Evolutionary conservation across 2,113 vertebrate species (phyloP).

Genomic region (Hippocampus barbouri): DNA sequence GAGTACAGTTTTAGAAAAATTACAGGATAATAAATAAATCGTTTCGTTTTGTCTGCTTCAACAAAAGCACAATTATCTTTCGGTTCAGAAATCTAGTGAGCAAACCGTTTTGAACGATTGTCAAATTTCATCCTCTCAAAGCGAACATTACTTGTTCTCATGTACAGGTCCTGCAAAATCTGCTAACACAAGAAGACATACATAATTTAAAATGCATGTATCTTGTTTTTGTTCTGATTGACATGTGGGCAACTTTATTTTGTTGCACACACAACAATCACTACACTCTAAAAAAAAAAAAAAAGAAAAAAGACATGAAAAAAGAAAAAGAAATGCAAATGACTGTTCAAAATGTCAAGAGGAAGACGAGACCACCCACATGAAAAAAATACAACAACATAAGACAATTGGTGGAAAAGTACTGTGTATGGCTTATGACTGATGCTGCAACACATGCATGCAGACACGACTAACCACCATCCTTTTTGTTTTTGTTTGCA

Average conservation of each 20-base stretch:
- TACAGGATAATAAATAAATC: too few species aligned
- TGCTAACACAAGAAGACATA: slow-evolving; percentile 3
- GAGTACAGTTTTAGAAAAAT: background rate
- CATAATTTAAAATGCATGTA: slow-evolving; percentile 4
- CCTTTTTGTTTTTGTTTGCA: background rate
- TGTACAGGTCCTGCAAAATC: background rate
- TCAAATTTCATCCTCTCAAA: background rate
- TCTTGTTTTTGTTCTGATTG: slow-evolving; percentile 5
- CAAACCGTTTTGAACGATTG: background rate
- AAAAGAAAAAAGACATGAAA: slow-evolving; percentile 24
- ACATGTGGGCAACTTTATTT: background rate
- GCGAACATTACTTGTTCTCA: background rate
- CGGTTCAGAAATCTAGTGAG: too few species aligned
- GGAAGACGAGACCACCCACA: slow-evolving; percentile 2
- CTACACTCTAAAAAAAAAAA: background rate
- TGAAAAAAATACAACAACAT: slow-evolving; percentile 10
- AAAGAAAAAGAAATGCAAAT: slow-evolving; percentile 18
- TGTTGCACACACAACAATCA: slow-evolving; percentile 3
- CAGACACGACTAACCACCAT: background rate
- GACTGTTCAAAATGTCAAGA: slow-evolving; percentile 14
- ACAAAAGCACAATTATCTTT: too few species aligned
- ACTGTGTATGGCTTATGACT: slow-evolving; percentile 5
- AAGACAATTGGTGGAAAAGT: slow-evolving; percentile 3
- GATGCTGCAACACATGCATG: background rate
- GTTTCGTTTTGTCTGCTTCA: too few species aligned